Evolutionary conservation across 1,140 invertebrate species (phyloP).

Genomic region (Dendroctonus valens): DNA sequence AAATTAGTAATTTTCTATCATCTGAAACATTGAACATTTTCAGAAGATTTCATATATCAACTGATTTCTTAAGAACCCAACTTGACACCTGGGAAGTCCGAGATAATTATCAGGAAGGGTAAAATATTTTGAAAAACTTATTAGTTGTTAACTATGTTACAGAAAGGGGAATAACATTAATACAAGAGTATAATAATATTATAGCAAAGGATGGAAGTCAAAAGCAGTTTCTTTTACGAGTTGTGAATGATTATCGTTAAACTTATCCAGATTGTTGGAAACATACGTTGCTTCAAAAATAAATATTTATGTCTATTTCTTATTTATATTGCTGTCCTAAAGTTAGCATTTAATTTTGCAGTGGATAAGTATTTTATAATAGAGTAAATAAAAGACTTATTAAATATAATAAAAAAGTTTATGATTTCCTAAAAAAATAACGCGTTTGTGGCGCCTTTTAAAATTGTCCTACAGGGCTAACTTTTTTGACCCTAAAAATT

Average conservation of each 20-base stretch:
- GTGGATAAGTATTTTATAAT: not conserved
- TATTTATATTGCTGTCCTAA: not conserved
- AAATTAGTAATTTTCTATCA: not conserved
- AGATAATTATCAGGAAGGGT: not conserved
- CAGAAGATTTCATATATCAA: constrained; percentile 1
- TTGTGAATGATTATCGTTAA: constrained; percentile 41
- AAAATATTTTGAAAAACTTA: not conserved
- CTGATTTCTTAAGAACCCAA: constrained; percentile 12
- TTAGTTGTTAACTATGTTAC: constrained; percentile 42
- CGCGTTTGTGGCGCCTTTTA: not conserved
- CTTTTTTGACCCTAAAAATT: not conserved
- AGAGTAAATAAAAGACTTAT: not conserved
- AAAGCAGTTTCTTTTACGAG: constrained; percentile 42
- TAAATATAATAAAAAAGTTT: not conserved
- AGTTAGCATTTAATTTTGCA: not conserved
- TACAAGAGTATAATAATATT: constrained; percentile 47
- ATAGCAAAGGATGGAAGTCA: constrained; percentile 39
- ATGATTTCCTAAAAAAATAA: not conserved
- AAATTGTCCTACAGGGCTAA: not conserved
- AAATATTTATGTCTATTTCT: not conserved
- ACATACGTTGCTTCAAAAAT: constrained; percentile 1
- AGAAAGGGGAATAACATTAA: constrained; percentile 47
- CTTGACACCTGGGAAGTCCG: not conserved
- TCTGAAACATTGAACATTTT: not conserved
- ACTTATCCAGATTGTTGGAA: constrained; percentile 43